These are phyloP conservation scores for Umimayanthus chanpuru DNA, from an alignment of 92 coral and sea anemone species.

Conservation along the genomic window DNA sequence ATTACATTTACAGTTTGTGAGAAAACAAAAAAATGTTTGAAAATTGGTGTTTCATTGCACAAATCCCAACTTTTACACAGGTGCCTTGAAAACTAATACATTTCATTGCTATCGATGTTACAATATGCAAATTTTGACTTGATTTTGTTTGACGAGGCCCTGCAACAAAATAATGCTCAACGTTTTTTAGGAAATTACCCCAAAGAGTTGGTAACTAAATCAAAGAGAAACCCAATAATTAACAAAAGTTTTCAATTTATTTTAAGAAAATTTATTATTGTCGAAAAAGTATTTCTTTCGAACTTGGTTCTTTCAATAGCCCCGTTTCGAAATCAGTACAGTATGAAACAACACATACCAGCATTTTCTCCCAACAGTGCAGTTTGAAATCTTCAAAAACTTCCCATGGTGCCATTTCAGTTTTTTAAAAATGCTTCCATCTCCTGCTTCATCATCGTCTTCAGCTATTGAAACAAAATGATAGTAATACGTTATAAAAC, in stretches of 20 bases:
- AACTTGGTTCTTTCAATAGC: background rate
- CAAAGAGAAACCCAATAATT: no score
- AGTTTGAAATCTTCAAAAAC: background rate
- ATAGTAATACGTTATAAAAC: no score
- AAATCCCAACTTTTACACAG: no score
- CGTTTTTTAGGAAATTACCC: no score
- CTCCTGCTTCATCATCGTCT: background rate
- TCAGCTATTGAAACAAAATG: background rate
- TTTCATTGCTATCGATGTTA: no score
- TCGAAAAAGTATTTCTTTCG: background rate
- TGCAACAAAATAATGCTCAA: background rate
- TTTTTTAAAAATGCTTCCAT: background rate
- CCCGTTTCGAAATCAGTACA: no score
- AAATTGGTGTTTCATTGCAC: no score
- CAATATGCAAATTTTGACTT: background rate
- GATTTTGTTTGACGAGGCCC: background rate
- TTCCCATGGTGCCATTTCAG: background rate
- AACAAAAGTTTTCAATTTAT: no score
- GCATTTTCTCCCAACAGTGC: background rate
- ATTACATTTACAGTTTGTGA: no score
- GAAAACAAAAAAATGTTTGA: no score
- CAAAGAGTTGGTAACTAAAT: no score
- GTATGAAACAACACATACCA: background rate
- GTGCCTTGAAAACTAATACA: no score
- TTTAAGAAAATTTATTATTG: background rate